These are phyloP conservation scores for Eublepharis macularius DNA, from an alignment of 2,113 vertebrate genomes.

Conservation along the genomic window DNA sequence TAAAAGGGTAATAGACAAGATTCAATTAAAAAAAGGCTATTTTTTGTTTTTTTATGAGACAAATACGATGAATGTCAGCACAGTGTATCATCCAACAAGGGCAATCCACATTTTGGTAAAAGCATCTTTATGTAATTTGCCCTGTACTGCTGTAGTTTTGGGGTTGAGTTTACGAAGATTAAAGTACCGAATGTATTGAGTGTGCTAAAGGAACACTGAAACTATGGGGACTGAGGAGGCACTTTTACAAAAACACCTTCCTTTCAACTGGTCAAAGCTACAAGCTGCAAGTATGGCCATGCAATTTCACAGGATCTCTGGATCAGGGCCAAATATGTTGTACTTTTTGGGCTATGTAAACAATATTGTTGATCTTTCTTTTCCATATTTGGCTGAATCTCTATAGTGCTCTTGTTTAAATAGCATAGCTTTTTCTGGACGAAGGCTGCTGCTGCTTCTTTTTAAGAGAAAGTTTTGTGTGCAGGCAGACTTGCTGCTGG, in stretches of 20 bases:
- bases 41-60: too few relatives aligned
- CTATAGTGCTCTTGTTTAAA: background rate
- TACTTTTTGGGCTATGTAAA: background rate
- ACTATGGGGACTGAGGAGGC: too few relatives aligned
- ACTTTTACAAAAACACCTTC: too few relatives aligned
- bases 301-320: background rate
- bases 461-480: background rate
- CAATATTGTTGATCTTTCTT: background rate
- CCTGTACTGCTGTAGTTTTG: too few relatives aligned
- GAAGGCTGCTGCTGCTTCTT: background rate
- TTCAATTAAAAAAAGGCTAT: too few relatives aligned
- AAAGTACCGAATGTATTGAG: background rate
- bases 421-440: background rate
- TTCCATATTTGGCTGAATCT: background rate
- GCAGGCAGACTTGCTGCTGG: conserved; percentile 29
- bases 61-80: too few relatives aligned
- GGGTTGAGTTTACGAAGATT: background rate
- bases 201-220: too few relatives aligned
- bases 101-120: too few relatives aligned
- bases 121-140: too few relatives aligned
- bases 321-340: background rate
- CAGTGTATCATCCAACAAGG: too few relatives aligned
- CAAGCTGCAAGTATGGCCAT: background rate
- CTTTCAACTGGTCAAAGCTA: background rate
- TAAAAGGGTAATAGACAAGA: too few relatives aligned